Percentiles rank a stretch among this genome's conserved stretches.
These are phyloP conservation scores for Euura saliciscinereae DNA, from an alignment of 1,140 invertebrate species.

Conservation along the genomic window DNA sequence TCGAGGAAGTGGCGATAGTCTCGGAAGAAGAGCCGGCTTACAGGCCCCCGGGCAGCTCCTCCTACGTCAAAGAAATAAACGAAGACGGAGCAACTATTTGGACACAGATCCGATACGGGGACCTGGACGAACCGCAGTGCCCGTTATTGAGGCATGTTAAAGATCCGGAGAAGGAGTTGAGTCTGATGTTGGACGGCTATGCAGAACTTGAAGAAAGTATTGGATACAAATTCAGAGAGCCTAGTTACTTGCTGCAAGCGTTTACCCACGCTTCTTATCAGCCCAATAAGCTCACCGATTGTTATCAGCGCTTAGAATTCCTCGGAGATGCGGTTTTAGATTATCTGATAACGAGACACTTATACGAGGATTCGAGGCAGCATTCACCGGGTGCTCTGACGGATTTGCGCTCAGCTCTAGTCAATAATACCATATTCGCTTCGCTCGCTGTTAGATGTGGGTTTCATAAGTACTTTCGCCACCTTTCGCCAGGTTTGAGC, in stretches of 20 bases:
- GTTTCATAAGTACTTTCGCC: constrained; percentile 95
- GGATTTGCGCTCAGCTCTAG: constrained; percentile 95
- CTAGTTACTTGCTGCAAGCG: constrained; percentile 88
- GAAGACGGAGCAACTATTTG: constrained; percentile 47
- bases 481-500: constrained; percentile 90
- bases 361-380: constrained; percentile 92
- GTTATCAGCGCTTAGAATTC: constrained; percentile 97
- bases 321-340: constrained; percentile 97
- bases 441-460: constrained; percentile 94
- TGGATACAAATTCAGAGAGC: constrained; percentile 85
- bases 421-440: constrained; percentile 99
- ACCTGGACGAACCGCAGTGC: constrained; percentile 76
- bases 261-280: constrained; percentile 97
- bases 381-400: constrained; percentile 96
- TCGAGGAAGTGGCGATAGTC: constrained; percentile 48
- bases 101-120: constrained; percentile 69
- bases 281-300: constrained; percentile 93
- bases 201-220: constrained; percentile 84
- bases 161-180: constrained; percentile 73
- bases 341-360: constrained; percentile 94
- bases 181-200: constrained; percentile 80
- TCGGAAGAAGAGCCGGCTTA: constrained; percentile 40
- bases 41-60: constrained; percentile 54
- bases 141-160: constrained; percentile 74
- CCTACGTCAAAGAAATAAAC: constrained; percentile 39